Conservation (phyloP, 2,113 vertebrate species). For the Labeo rohita region DNA sequence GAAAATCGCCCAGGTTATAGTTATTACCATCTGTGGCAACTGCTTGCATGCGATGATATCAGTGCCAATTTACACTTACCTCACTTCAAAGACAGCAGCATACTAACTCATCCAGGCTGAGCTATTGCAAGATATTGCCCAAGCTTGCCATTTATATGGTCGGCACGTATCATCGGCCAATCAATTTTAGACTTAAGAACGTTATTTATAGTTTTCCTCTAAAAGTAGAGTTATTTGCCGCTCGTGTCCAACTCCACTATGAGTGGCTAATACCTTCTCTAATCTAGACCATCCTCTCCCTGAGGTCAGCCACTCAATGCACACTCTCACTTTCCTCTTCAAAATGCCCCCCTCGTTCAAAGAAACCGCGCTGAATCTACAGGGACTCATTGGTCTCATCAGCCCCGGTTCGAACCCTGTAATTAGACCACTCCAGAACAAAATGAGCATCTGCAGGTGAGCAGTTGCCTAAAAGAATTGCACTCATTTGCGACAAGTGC, state of each 20-base stretch:
- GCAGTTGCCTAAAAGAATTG: slow-evolving; percentile 39
- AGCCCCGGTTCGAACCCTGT: slow-evolving; percentile 23
- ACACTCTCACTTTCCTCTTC: slow-evolving; percentile 26
- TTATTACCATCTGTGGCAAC: neutral
- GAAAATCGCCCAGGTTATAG: neutral
- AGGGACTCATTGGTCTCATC: slow-evolving; percentile 38
- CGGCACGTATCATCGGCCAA: neutral
- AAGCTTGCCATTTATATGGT: slow-evolving; percentile 19
- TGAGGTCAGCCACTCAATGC: neutral
- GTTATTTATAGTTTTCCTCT: neutral
- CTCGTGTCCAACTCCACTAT: neutral
- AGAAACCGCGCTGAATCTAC: slow-evolving; percentile 31
- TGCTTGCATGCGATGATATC: neutral
- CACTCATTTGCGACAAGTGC: slow-evolving; percentile 25
- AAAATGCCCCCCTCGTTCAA: slow-evolving; percentile 15
- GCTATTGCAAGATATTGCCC: neutral
- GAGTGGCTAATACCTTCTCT: neutral
- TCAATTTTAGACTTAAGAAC: slow-evolving; percentile 9
- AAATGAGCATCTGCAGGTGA: slow-evolving; percentile 35
- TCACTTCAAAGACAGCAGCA: neutral
- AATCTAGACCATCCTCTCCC: slow-evolving; percentile 6
- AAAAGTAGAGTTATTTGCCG: neutral
- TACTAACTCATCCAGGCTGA: neutral
- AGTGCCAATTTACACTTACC: slow-evolving; percentile 22
- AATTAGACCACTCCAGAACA: slow-evolving; percentile 45